phyloP scores from a whole-genome alignment of 2,888 invertebrate genomes.

The Mayetiola destructor region DNA sequence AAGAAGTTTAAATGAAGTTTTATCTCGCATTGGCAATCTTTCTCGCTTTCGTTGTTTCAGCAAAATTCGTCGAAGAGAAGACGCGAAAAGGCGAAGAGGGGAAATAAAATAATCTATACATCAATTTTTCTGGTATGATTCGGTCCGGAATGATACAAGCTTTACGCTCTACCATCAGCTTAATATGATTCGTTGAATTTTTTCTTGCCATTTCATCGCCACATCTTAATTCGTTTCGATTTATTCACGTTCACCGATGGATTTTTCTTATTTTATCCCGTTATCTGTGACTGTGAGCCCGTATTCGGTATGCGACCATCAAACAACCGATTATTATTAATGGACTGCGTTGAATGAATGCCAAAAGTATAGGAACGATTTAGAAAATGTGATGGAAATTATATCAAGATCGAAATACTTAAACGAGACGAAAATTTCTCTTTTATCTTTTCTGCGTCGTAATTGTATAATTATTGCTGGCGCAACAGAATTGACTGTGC shows the following conservation, averaged over 20 bases:
- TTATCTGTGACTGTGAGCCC: not conserved
- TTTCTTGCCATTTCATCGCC: not conserved
- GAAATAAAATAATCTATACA: no score
- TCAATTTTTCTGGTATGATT: no score
- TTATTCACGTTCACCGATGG: not conserved
- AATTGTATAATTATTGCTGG: not conserved
- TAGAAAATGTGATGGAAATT: not conserved
- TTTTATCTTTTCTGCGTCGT: not conserved
- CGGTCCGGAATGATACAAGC: no score
- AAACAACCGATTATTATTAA: not conserved
- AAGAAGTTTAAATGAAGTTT: slow-evolving; percentile 5
- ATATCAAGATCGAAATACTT: not conserved
- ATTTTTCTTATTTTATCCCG: not conserved
- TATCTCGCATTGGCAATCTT: slow-evolving; percentile 11
- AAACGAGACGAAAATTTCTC: not conserved
- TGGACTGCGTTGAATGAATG: slow-evolving; percentile 4
- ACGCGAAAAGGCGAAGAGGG: no score
- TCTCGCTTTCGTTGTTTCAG: slow-evolving; percentile 2
- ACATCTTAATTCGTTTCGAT: no score
- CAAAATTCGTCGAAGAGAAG: no score
- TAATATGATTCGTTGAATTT: slow-evolving; percentile 5
- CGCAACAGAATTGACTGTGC: not conserved
- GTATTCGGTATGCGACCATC: not conserved
- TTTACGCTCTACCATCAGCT: not conserved
- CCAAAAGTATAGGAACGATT: not conserved